Base-by-base conservation (phyloP, 2,888 invertebrate genomes). In the Pediacus dermestoides region DNA sequence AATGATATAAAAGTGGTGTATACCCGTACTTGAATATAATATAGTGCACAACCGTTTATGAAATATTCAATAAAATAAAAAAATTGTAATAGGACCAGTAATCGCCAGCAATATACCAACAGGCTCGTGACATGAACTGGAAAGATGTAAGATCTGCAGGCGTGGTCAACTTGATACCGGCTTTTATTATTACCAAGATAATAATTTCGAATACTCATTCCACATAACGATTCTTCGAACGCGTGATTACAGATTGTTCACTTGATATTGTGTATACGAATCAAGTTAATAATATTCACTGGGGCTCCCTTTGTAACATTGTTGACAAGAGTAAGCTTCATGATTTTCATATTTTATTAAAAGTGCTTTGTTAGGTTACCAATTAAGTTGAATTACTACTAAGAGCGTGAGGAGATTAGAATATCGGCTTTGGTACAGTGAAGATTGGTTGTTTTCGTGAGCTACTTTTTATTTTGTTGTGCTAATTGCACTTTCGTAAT, bases 181-280 rank as follows among this genome's bases (percentile, higher is more conserved):
- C 45, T 56, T 50, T 50, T 61, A 50, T 61, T 61, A 62, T 64
- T 63, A 63, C 57, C 45, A 45, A 59, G 64, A 63, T 63, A 62
- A 61, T 61, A 62, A 63, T 61, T 62, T 56, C 55, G 57, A 62
- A 59, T 54, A 50, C 53, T 61, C 58, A 59, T 61, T 62, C 55
- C 55, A 43, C 36, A 50, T 58, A 60, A 60, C 60, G 57, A 59
- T 58, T 60, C 58, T 46, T 43, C 49, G 56, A 56, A 58, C 48
- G 54, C 56, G 59, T 57, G 60, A 61, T 61, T 58, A 51, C 47
- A 51, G 60, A 58, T 59, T 48, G 44, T 43, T 30, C 34, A 23
- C 23, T 23, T 23, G 23, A 23, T 23, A 23, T 23, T 28, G 28
- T 28, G n/a, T n/a, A n/a, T n/a, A n/a, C 28, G 28, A 28, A 28